Base-by-base conservation (phyloP, 1,140 invertebrate genomes). In the Mercenaria mercenaria region DNA sequence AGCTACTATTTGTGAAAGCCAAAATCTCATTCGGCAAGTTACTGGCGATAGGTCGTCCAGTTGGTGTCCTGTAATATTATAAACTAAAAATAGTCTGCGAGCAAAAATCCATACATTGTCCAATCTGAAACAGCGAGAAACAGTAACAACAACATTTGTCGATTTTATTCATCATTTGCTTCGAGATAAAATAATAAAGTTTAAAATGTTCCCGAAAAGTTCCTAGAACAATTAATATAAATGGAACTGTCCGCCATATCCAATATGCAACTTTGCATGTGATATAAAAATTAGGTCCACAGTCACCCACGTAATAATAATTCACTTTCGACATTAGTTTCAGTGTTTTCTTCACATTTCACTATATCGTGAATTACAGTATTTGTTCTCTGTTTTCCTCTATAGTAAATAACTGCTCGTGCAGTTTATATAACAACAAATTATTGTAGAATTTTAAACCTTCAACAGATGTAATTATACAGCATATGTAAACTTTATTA, bases 171-270 rank as follows among this genome's bases (percentile, higher is more conserved):
- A 26, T 11, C 59, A 10, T 20, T 34, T 2, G 0, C 26, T 13
- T 39, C 52, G 0, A 26, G 52, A 61, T 29, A 59, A 43, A 37
- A 82, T 32, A 18, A 61, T 23, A 32, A 82, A 39, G 56, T 82
- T 82, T 34, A 82, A n/a, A 32, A 82, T 37, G 32, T 82, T 82
- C 37, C 52, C 79, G 32, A n/a, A 59, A n/a, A 23, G 37, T 37
- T 59, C 79, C 47, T 13, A 82, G 26, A 39, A 64, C 34, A 1
- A 61, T 10, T 6, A 59, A 34, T 6, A 61, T 26, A 6, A 50
- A 32, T 18, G 76, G 76, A 26, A 79, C 29, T 32, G 29, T 50
- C n/a, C 39, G 39, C 76, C 76, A 79, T 26, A 79, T 0, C 76
- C 76, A 79, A 50, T 47, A 47, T 3, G 26, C 47, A 0, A 79